Percentiles rank a stretch among this genome's conserved stretches.
phyloP scores from a whole-genome alignment of 2,797 vertebrate genomes.

The Prunella strophiata region DNA sequence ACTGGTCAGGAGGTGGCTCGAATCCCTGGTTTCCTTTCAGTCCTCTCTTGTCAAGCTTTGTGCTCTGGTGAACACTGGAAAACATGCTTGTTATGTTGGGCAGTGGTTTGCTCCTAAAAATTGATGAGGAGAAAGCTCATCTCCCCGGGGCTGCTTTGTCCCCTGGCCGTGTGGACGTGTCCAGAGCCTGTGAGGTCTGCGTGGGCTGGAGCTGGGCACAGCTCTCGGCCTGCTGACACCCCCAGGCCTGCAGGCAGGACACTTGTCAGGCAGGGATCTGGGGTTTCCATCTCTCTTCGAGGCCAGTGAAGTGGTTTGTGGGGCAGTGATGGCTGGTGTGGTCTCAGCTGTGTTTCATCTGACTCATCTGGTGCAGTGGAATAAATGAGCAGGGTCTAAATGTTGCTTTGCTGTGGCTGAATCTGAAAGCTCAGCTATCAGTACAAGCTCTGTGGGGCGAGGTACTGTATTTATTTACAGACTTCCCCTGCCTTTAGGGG shows the following conservation, averaged over 20 bases:
- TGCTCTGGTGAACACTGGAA: background rate
- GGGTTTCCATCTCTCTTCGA: background rate
- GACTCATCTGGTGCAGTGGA: constrained; percentile 48
- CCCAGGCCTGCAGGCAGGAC: background rate
- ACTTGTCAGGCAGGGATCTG: background rate
- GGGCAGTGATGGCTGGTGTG: constrained; percentile 17
- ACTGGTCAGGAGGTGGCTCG: background rate
- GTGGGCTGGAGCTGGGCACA: background rate
- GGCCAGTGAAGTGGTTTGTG: background rate
- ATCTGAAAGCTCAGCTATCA: background rate
- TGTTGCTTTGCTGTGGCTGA: constrained; percentile 30
- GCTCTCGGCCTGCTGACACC: background rate
- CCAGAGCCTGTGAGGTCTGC: background rate
- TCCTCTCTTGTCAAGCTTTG: background rate
- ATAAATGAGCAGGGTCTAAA: constrained; percentile 41
- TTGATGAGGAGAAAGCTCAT: background rate
- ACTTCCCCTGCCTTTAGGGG: background rate
- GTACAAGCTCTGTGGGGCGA: background rate
- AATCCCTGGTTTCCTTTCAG: background rate
- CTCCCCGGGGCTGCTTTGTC: background rate
- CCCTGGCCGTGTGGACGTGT: background rate
- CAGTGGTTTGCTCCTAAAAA: constrained; percentile 4
- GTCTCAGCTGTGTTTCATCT: constrained; percentile 51
- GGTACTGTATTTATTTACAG: background rate
- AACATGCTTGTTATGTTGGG: background rate